Evolutionary conservation across 1,140 invertebrate species (phyloP).

Genomic region (Nasonia vitripennis): DNA sequence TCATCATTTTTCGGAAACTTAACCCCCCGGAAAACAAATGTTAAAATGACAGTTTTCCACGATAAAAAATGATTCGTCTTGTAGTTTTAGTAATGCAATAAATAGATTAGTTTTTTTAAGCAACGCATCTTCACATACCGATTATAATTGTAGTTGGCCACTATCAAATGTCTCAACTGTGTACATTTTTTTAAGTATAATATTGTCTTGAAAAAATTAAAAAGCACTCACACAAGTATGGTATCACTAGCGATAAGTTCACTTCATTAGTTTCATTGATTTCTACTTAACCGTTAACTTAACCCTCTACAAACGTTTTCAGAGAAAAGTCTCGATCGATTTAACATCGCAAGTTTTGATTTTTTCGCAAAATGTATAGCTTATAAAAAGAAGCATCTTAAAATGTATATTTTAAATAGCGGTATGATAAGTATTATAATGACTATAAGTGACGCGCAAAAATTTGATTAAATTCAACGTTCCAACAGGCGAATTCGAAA

Average conservation of each 20-base stretch:
- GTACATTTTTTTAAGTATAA: neutral
- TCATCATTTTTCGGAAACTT: conserved; percentile 34
- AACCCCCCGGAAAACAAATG: neutral
- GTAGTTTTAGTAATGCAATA: neutral
- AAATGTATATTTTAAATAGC: neutral
- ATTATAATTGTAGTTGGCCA: too few relatives aligned
- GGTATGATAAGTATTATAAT: neutral
- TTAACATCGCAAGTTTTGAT: conserved; percentile 11
- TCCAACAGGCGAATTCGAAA: neutral
- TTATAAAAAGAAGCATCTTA: neutral
- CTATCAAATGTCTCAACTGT: too few relatives aligned
- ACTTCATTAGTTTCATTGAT: neutral
- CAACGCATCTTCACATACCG: too few relatives aligned
- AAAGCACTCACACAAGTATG: neutral
- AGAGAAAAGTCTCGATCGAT: neutral
- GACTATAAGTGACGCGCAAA: neutral
- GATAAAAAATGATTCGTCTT: neutral
- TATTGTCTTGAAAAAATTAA: neutral
- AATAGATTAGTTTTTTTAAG: neutral
- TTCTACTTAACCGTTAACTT: neutral
- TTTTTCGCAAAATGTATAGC: conserved; percentile 13
- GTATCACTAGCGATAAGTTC: neutral
- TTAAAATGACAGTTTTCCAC: neutral
- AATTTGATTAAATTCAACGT: conserved; percentile 22
- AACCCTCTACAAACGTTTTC: neutral